phyloP scores from a whole-genome alignment of 2,113 vertebrate genomes.

The Chelonoidis abingdonii region DNA sequence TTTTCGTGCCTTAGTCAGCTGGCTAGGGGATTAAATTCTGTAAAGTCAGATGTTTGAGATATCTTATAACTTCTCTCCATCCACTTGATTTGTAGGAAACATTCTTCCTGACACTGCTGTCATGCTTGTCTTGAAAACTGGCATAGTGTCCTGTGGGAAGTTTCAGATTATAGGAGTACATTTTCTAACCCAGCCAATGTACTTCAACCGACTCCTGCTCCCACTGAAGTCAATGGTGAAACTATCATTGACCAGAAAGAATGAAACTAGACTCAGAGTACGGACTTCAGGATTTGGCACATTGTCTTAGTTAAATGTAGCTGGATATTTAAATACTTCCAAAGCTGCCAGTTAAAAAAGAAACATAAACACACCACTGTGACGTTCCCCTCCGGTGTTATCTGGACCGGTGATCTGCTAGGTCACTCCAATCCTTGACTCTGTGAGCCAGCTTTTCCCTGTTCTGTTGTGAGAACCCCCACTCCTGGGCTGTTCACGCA shows the following conservation, averaged over 20 bases:
- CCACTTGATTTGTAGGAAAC: constrained; percentile 1
- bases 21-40: not conserved
- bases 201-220: not conserved
- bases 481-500: no score
- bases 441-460: no score
- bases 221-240: not conserved
- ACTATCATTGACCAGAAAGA: no score
- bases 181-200: not conserved
- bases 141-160: not conserved
- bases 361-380: not conserved
- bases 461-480: no score
- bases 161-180: not conserved
- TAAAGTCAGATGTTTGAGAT: constrained; percentile 32
- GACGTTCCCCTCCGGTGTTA: no score
- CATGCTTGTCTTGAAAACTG: not conserved
- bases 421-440: no score
- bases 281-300: not conserved
- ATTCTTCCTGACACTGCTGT: not conserved
- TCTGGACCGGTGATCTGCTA: no score
- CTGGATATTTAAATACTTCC: not conserved
- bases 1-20: constrained; percentile 39
- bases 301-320: not conserved
- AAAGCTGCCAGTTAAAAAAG: not conserved
- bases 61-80: constrained; percentile 25
- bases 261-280: not conserved